These are phyloP conservation scores for Cyanoderma ruficeps DNA, from an alignment of 2,113 vertebrate species.

Conservation along the genomic window DNA sequence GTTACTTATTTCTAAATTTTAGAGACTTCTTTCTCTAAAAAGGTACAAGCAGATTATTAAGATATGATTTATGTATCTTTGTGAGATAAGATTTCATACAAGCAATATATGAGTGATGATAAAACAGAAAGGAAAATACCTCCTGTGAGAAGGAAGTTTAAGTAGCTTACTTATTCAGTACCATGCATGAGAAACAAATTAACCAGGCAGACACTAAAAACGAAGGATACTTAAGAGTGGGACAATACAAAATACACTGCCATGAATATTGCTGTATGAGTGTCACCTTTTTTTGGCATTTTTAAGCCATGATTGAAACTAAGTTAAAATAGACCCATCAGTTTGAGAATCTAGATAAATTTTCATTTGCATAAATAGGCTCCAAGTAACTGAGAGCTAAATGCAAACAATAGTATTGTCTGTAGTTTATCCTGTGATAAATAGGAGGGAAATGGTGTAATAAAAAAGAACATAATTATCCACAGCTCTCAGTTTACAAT, in stretches of 20 bases:
- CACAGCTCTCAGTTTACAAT: conserved; percentile 77
- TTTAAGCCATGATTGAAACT: conserved; percentile 39
- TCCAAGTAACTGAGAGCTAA: conserved; percentile 66
- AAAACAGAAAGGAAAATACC: background rate
- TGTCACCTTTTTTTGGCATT: background rate
- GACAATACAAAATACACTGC: background rate
- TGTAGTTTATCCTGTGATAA: conserved; percentile 73
- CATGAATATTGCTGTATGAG: background rate
- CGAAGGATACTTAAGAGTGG: background rate
- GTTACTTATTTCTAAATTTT: background rate
- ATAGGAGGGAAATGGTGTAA: conserved; percentile 70
- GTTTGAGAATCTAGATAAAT: conserved; percentile 60
- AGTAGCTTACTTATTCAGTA: background rate
- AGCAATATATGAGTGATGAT: background rate
- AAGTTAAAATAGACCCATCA: conserved; percentile 40
- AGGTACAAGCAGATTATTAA: background rate
- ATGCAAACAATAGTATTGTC: conserved; percentile 68
- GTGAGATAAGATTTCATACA: background rate
- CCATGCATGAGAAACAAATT: conserved; percentile 1
- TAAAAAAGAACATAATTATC: conserved; percentile 76
- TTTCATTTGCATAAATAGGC: conserved; percentile 69
- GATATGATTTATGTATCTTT: background rate
- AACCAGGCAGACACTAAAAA: background rate
- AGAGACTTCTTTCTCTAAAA: background rate
- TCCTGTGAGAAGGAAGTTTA: background rate